phyloP scores from a whole-genome alignment of 2,797 vertebrate species.

The Artibeus lituratus region DNA sequence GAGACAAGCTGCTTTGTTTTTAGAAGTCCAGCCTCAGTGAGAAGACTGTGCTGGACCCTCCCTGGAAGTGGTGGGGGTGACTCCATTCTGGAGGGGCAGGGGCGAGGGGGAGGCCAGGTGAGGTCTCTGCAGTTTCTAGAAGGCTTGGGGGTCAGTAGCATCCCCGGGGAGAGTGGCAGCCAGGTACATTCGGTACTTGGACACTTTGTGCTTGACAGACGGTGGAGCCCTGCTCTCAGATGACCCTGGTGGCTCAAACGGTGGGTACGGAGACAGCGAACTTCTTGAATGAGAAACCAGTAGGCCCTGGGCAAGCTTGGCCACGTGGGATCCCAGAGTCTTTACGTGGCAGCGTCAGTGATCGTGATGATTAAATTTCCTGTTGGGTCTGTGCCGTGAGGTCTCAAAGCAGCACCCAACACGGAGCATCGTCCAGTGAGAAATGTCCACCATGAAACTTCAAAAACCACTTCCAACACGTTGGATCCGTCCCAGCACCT shows the following conservation, averaged over 20 bases:
- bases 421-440: too few relatives aligned
- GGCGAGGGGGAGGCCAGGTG: fast-evolving
- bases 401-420: background rate
- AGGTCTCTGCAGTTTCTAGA: background rate
- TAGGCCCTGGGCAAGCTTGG: background rate
- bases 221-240: background rate
- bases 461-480: too few relatives aligned
- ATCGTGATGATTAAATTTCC: background rate
- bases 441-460: too few relatives aligned
- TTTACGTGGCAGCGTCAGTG: background rate
- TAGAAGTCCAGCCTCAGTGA: background rate
- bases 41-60: background rate
- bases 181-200: background rate
- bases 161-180: background rate
- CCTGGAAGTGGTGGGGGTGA: background rate
- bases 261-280: background rate
- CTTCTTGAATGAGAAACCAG: background rate
- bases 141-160: background rate
- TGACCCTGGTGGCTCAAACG: background rate
- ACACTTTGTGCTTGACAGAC: background rate
- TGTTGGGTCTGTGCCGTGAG: background rate
- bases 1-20: background rate
- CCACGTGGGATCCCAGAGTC: background rate
- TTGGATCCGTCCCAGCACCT: too few relatives aligned
- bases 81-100: fast-evolving